These are phyloP conservation scores for Phainopepla nitens DNA, from an alignment of 2,113 vertebrate species.

Conservation along the genomic window DNA sequence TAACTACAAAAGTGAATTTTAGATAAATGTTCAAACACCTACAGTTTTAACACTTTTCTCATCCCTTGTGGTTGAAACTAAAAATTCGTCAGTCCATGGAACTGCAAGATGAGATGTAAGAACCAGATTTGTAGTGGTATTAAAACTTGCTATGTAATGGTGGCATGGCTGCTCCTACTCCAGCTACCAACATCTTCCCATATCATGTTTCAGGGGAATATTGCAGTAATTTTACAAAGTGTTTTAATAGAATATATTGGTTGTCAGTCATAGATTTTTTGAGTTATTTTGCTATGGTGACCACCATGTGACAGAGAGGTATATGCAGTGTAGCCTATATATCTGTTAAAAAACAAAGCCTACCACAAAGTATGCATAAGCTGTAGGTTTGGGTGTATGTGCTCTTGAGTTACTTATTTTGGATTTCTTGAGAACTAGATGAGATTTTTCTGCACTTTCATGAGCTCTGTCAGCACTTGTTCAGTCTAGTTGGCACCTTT, in stretches of 20 bases:
- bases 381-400: neutral
- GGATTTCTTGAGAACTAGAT: conserved; percentile 38
- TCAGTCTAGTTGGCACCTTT: conserved; percentile 61
- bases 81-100: neutral
- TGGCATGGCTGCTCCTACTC: neutral
- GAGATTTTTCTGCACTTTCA: conserved; percentile 51
- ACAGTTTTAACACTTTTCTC: neutral
- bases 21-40: neutral
- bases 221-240: neutral
- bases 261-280: too few species aligned
- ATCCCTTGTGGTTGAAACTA: neutral
- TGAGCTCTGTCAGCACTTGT: conserved; percentile 64
- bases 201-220: neutral
- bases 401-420: conserved; percentile 34
- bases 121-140: neutral
- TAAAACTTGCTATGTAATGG: neutral
- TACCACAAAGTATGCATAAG: neutral
- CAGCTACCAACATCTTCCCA: neutral
- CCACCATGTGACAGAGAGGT: neutral
- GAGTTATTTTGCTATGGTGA: neutral
- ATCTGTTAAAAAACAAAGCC: neutral
- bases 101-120: neutral
- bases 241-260: neutral
- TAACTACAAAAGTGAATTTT: neutral
- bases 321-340: neutral